A percentile compares a stretch with the other conserved stretches of the same genome.
Evolutionary conservation across 2,797 vertebrate species (phyloP).

Genomic region (Sciurus carolinensis): DNA sequence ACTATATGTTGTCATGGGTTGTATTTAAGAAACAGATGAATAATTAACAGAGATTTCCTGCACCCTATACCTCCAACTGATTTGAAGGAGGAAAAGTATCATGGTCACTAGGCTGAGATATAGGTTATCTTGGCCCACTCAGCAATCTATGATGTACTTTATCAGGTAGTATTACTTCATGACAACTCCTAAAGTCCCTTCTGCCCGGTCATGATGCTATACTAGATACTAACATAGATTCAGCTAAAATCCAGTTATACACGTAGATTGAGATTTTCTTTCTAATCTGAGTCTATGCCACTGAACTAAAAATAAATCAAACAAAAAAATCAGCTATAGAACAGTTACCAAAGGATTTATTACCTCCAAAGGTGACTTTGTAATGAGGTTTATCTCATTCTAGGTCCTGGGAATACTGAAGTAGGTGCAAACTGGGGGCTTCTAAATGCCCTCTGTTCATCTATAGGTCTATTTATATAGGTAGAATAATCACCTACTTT

Average conservation of each 20-base stretch:
- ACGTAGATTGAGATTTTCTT: not conserved
- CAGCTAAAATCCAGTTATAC: not conserved
- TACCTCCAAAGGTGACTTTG: not conserved
- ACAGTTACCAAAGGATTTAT: not conserved
- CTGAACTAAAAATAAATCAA: not conserved
- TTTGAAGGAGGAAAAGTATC: not conserved
- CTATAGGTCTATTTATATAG: not conserved
- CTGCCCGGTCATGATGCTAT: no score
- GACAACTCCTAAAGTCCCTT: not conserved
- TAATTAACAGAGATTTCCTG: conserved; percentile 4
- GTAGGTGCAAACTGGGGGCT: not conserved
- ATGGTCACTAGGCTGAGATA: not conserved
- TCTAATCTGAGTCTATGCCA: not conserved
- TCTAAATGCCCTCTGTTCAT: not conserved
- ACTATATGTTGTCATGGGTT: not conserved
- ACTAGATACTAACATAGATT: not conserved
- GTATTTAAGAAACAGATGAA: not conserved
- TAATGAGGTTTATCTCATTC: not conserved
- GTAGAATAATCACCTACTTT: not conserved
- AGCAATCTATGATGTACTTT: not conserved
- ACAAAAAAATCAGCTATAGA: not conserved
- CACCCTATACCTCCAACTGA: no score
- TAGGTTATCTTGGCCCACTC: not conserved
- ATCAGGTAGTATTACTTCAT: not conserved
- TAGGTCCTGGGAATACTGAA: fast-evolving